A percentile compares a stretch with the other conserved stretches of the same genome.
Conservation (phyloP, 2,797 vertebrate genomes). For the Liparis tanakae region DNA sequence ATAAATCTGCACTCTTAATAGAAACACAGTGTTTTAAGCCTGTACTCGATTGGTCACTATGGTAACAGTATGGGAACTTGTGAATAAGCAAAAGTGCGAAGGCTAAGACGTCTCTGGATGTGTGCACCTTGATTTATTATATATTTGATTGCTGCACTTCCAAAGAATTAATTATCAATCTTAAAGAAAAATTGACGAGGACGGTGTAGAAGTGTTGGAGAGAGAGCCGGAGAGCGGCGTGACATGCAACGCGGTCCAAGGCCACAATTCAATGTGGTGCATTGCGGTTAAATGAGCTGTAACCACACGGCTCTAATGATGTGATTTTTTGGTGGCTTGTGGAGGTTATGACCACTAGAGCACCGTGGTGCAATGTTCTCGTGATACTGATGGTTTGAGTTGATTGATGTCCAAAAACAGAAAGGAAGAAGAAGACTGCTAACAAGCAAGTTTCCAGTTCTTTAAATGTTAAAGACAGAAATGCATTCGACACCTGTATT, state of each 20-base stretch:
- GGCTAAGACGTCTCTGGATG: not conserved
- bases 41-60: conserved; percentile 45
- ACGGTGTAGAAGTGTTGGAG: no score
- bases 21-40: conserved; percentile 42
- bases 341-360: no score
- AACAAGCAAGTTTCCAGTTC: not conserved
- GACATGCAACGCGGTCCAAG: no score
- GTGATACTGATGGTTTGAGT: no score
- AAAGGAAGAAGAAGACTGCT: not conserved
- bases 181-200: not conserved
- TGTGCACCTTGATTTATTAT: conserved; percentile 1
- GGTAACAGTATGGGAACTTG: conserved; percentile 49
- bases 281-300: not conserved
- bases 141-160: not conserved
- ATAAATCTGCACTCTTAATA: conserved; percentile 13
- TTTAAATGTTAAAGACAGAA: not conserved
- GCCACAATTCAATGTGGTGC: not conserved
- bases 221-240: not conserved
- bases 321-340: not conserved
- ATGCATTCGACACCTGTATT: not conserved
- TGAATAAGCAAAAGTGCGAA: conserved; percentile 23
- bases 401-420: not conserved
- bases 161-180: no score
- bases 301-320: not conserved
- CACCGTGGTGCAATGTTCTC: no score